Evolutionary conservation across 2,797 vertebrate genomes (phyloP), one percentile per base, ranked within the genome.

Genomic region (Anisognathus igniventris): DNA sequence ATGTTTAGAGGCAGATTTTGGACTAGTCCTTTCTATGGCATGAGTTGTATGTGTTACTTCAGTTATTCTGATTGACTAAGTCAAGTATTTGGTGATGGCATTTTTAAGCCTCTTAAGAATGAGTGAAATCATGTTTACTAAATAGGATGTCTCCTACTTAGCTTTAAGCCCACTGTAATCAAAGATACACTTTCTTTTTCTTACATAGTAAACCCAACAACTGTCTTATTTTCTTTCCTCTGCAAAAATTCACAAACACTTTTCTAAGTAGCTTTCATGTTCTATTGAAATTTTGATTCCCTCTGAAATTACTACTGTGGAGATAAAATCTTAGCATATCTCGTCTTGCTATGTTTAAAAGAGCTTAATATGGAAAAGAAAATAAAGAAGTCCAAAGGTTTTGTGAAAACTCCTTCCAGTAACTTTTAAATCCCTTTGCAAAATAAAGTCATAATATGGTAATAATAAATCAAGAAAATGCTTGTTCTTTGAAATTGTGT

Each of bases 101-200:
- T 89, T 96, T 88, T 79, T 93, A 96, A 95, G 75, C 95, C 84
- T 93, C 87, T 89, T 93, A 91, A 73, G 61, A 92, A 60, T 64
- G 50, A 86, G 47, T 53, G 64, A 89, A 92, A 57, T 93, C 15
- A 48, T 83, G 53, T 93, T 95, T 96, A 77, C 80, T 86, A 84
- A 72, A 58, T 82, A 70, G 80, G 60, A 45, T 92, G 50, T 81
- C 53, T 83, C 14, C 62, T 91, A 50, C 77, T 96, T 95, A 90
- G 31, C 28, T 81, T 83, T 90, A 90, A 94, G 62, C 65, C 33
- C 54, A 24, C 40, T 4, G 1, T 76, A 95, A 96, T 76, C 50
- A 82, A 76, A 88, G 31, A 71, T 67, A 78, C 2, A 11, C 14
- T 62, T 90, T 89, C 31, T 92, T 90, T 93, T 95, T 92, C 33